Evolutionary conservation across 2,113 vertebrate genomes (phyloP), one percentile per base, ranked within the genome.

Genomic region (Capreolus pygargus): DNA sequence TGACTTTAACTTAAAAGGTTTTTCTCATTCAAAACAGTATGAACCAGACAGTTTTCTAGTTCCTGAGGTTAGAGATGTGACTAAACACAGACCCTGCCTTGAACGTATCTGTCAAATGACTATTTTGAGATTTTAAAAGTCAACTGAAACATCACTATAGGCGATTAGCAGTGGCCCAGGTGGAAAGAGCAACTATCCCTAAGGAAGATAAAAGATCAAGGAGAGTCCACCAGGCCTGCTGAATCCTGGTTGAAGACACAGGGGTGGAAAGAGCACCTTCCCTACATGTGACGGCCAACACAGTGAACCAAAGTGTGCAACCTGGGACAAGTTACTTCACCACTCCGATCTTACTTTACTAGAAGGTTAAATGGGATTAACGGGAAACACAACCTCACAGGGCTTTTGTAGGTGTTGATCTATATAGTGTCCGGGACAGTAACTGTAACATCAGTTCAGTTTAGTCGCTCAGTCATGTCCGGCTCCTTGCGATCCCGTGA

Each of bases 401-500:
- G 57, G 14, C 17, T 47, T 87, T 87, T 61, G 33, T 70, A 70
- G 64, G n/a, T 70, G 64, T 61, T 70, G 19, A 74, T 90, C 70
- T 83, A 58, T 36, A 50, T 28, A 67, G 6, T 86, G 6, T 36
- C 76, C 54, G 19, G 25, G 30, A n/a, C 1, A 84, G 15, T n/a
- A 3, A 36, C 43, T 74, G 5, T 16, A 50, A 36, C 1, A 50
- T 64, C n/a, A 74, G 67, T 39, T 70, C 67, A 70, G 67, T 39
- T 39, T n/a, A 74, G n/a, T 74, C 1, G 0, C 19, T 39, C 5
- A 39, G 67, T 39, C 1, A 0, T 39, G 19, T 74, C 67, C 0
- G 1, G 23, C 19, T 74, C 19, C 39, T 23, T 1, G 10, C 0
- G 0, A 23, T 10, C 19, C 10, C n/a, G 1, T 70, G n/a, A 5